These are phyloP conservation scores for Argyresthia goedartella DNA, from an alignment of 2,888 invertebrate species.

Conservation along the genomic window DNA sequence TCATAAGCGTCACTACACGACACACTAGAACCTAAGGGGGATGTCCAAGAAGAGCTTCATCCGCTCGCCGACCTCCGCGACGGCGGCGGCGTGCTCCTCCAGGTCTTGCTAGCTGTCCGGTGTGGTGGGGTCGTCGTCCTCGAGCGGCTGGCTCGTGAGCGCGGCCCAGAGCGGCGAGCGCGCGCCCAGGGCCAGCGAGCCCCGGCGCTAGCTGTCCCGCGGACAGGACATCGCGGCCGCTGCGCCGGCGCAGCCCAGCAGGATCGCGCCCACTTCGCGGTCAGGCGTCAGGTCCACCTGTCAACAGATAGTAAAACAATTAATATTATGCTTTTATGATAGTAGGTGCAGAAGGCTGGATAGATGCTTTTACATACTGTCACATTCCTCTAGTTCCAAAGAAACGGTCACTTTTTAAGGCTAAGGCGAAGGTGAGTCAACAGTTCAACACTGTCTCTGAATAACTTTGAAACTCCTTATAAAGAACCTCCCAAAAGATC, in stretches of 20 bases:
- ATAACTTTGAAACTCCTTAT: too few relatives aligned
- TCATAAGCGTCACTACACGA: too few relatives aligned
- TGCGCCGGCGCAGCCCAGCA: constrained; percentile 43
- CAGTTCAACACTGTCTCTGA: too few relatives aligned
- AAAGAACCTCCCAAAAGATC: too few relatives aligned
- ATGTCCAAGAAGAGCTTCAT: constrained; percentile 71
- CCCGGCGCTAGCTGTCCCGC: constrained; percentile 72
- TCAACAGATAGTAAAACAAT: neutral
- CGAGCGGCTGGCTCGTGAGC: constrained; percentile 76
- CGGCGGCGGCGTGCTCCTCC: constrained; percentile 59
- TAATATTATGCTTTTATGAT: too few relatives aligned
- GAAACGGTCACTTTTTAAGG: too few relatives aligned
- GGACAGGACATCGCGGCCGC: constrained; percentile 33
- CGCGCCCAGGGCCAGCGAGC: constrained; percentile 57
- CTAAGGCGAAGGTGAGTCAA: too few relatives aligned
- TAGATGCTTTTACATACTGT: too few relatives aligned
- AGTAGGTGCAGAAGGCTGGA: too few relatives aligned
- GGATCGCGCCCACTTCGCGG: constrained; percentile 55
- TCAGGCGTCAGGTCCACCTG: constrained; percentile 66
- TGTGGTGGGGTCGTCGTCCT: constrained; percentile 34
- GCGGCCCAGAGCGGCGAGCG: constrained; percentile 85
- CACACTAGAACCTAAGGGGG: constrained; percentile 63
- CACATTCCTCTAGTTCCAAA: too few relatives aligned
- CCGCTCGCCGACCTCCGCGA: constrained; percentile 66
- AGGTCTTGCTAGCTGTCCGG: constrained; percentile 69